A percentile compares a stretch with the other conserved stretches of the same genome.
Evolutionary conservation across 2,797 vertebrate species (phyloP).

Genomic region (Anabas testudineus): DNA sequence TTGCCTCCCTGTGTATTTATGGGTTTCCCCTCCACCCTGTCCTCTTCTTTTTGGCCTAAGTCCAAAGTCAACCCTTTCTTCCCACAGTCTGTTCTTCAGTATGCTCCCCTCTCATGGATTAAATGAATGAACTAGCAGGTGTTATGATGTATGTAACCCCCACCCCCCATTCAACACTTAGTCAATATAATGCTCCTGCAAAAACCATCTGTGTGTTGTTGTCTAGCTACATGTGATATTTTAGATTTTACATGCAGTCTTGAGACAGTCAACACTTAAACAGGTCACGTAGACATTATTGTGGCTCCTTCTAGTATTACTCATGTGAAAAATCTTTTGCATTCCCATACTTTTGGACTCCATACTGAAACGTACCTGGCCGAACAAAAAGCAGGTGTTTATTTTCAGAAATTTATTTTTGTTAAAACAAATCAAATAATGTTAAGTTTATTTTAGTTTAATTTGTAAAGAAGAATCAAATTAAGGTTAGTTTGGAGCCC

Average conservation of each 20-base stretch:
- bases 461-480: too few relatives aligned
- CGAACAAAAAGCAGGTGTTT: too few relatives aligned
- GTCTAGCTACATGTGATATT: constrained; percentile 15
- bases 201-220: constrained; percentile 48
- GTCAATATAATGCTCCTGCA: constrained; percentile 15
- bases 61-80: constrained; percentile 72
- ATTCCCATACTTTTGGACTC: background rate
- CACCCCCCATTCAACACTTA: constrained; percentile 21
- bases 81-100: constrained; percentile 62
- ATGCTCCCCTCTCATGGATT: constrained; percentile 56
- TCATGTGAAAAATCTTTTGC: constrained; percentile 6
- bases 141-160: constrained; percentile 52
- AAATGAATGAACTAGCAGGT: constrained; percentile 72
- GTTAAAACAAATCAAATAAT: too few relatives aligned
- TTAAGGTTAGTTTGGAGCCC: too few relatives aligned
- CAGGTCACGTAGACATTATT: background rate
- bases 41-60: constrained; percentile 73
- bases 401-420: too few relatives aligned
- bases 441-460: too few relatives aligned
- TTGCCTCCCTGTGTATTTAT: constrained; percentile 71
- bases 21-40: constrained; percentile 64
- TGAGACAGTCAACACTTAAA: background rate
- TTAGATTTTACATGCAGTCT: background rate
- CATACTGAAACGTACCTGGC: too few relatives aligned
- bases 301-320: background rate